Conservation (phyloP, 2,797 vertebrate genomes). For the Echiichthys vipera region DNA sequence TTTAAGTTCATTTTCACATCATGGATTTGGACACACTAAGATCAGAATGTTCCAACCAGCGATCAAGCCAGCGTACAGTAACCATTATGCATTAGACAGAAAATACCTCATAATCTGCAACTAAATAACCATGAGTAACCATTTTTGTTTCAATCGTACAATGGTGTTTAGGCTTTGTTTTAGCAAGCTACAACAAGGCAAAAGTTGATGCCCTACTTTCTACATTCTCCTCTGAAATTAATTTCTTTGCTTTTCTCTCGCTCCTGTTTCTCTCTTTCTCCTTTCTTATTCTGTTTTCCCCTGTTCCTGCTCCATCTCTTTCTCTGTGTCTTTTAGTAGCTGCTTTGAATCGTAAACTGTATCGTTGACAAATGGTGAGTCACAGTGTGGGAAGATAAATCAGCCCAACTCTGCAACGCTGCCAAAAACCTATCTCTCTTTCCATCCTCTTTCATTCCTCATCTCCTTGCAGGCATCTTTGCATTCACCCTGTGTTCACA, state of each 20-base stretch:
- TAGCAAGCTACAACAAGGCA: slow-evolving; percentile 17
- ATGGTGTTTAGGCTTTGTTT: slow-evolving; percentile 10
- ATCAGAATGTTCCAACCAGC: not conserved
- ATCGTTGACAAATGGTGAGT: slow-evolving; percentile 78
- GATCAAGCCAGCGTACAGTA: not conserved
- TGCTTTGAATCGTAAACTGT: slow-evolving; percentile 75
- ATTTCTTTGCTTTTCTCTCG: not conserved
- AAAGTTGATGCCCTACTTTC: slow-evolving; percentile 50
- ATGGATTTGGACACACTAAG: not conserved
- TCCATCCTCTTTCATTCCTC: slow-evolving; percentile 58
- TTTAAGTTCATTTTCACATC: not conserved
- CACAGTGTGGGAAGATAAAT: slow-evolving; percentile 80
- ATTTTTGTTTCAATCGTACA: slow-evolving; percentile 18
- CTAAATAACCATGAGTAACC: not conserved
- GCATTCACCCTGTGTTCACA: slow-evolving; percentile 63
- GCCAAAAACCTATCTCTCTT: slow-evolving; percentile 60
- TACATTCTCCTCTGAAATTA: slow-evolving; percentile 22
- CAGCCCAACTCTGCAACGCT: slow-evolving; percentile 59
- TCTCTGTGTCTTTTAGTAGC: slow-evolving; percentile 47
- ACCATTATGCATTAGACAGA: not conserved
- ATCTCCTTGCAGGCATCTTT: slow-evolving; percentile 63
- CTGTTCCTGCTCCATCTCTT: slow-evolving; percentile 13
- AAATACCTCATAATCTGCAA: not conserved
- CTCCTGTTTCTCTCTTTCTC: not conserved
- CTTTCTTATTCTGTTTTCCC: not conserved